Evolutionary conservation across 2,113 vertebrate genomes (phyloP), one percentile per base, ranked within the genome.

Genomic region (Grammomys surdaster): DNA sequence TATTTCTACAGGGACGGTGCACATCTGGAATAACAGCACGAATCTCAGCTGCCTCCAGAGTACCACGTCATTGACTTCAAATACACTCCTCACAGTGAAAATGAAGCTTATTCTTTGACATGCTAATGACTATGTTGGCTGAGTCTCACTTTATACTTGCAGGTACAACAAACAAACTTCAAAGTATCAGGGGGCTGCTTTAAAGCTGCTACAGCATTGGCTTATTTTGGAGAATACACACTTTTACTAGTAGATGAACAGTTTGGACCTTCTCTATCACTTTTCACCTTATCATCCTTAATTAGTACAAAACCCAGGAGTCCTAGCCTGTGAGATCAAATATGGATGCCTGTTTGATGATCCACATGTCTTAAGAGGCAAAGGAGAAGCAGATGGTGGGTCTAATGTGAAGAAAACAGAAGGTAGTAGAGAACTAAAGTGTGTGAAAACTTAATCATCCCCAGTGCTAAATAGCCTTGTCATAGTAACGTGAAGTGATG

Each of bases 11-110:
- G 97, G 97, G 97, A 98, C 91, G 97, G 93, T 63, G 88, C 95
- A 97, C 98, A 98, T 98, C 97, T 98, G 97, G 97, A 98, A 95
- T 93, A 98, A 93, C 96, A 98, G 96, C 95, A 92, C n/a, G 92
- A 77, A 96, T 54, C 96, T 97, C 75, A 95, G 86, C 88, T 91
- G 75, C 96, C 97, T 96, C 46, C 75, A 31, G 93, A 97, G 96
- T 91, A 93, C 87, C 95, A 97, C 16, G 1, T 77, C 95, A 96
- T 95, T 97, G 96, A 95, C 97, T 98, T 98, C 98, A 98, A 97
- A 98, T 97, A 91, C 87, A 98, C 65, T 97, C 95, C 97, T 97
- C 94, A 89, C 70, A 2, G 51, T 86, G 96, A 97, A 98, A 98
- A 96, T 90, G 58, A 95, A 95, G 93, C 73, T 88, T 89, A 54